Percentiles rank a stretch among this genome's conserved stretches.
Conservation (phyloP, 2,888 invertebrate genomes). For the Noctua janthe region DNA sequence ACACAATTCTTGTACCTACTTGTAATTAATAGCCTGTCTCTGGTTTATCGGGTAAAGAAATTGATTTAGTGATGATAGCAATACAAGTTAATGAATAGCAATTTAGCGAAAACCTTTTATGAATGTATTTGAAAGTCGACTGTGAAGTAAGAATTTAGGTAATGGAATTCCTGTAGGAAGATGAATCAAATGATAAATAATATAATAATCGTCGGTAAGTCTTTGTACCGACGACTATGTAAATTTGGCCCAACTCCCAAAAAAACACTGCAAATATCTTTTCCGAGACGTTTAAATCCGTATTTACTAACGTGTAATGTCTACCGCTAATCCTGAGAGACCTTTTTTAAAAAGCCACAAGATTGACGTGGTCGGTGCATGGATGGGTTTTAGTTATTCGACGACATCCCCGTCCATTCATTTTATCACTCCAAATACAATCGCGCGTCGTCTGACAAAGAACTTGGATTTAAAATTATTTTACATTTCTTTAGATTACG, state of each 20-base stretch:
- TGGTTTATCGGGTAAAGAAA: conserved; percentile 48
- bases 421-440: conserved; percentile 63
- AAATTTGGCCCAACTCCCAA: background rate
- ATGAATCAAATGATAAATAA: background rate
- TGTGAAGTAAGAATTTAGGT: background rate
- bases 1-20: conserved; percentile 57
- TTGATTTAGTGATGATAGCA: conserved; percentile 53
- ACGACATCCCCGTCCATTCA: conserved; percentile 60
- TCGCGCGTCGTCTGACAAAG: conserved; percentile 44
- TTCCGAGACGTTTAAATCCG: conserved; percentile 15
- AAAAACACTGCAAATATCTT: conserved; percentile 18
- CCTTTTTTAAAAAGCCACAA: conserved; percentile 66
- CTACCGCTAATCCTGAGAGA: conserved; percentile 64
- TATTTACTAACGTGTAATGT: conserved; percentile 46
- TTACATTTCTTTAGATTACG: conserved; percentile 58
- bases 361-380: conserved; percentile 68
- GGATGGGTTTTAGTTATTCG: conserved; percentile 61
- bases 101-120: conserved; percentile 41
- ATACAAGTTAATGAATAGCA: conserved; percentile 51
- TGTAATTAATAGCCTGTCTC: conserved; percentile 61
- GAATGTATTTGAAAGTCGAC: conserved; percentile 23
- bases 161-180: background rate
- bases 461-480: conserved; percentile 56
- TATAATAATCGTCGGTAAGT: no score
- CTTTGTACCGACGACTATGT: no score